phyloP scores from a whole-genome alignment of 2,797 vertebrate genomes.

The Pseudochromis fuscus region DNA sequence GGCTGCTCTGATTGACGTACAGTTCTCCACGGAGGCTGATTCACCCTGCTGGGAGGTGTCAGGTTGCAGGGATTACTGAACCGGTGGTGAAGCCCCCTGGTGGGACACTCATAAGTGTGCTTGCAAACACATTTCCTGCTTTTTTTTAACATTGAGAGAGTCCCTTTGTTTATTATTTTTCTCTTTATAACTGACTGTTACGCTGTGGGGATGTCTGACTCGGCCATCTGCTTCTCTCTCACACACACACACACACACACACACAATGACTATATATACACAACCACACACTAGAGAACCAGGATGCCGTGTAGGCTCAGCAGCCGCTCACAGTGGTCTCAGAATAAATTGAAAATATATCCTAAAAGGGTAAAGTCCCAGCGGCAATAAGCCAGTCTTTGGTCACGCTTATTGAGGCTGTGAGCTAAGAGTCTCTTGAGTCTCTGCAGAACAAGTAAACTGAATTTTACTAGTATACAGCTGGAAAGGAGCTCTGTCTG shows the following conservation, averaged over 20 bases:
- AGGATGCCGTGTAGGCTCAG: background rate
- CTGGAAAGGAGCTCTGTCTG: constrained; percentile 12
- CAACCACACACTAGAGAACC: constrained; percentile 26
- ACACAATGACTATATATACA: background rate
- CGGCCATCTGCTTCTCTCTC: background rate
- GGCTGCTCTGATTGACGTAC: constrained; percentile 55
- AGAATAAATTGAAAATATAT: constrained; percentile 42
- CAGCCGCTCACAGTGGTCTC: constrained; percentile 17
- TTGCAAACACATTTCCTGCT: constrained; percentile 30
- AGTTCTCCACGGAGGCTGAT: constrained; percentile 63
- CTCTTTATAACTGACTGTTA: background rate
- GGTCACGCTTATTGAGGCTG: constrained; percentile 29
- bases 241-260: constrained; percentile 17
- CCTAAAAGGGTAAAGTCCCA: constrained; percentile 28
- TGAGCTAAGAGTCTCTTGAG: constrained; percentile 31
- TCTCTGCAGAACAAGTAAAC: constrained; percentile 14
- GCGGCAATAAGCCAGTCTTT: constrained; percentile 34
- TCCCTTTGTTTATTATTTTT: background rate
- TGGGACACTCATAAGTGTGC: constrained; percentile 32
- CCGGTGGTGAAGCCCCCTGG: constrained; percentile 53
- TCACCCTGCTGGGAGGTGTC: constrained; percentile 60
- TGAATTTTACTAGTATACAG: constrained; percentile 11
- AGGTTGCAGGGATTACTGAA: constrained; percentile 68
- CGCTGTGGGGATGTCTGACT: background rate
- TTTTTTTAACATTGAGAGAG: background rate